Evolutionary conservation across 2,113 vertebrate species (phyloP).

Genomic region (sheep (Ovis aries)): ARS-UI_Ramb_v3.0 NC_056060.1:99517001-99517500

Average conservation of each 20-base stretch:
- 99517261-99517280: slow-evolving; percentile 40
- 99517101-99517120: not conserved
- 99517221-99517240: slow-evolving; percentile 22
- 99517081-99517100: not conserved
- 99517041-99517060: not conserved
- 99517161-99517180: not conserved
- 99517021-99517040: not conserved
- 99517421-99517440: slow-evolving; percentile 64
- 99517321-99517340: slow-evolving; percentile 52
- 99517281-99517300: slow-evolving; percentile 46
- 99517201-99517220: not conserved
- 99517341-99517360: slow-evolving; percentile 62
- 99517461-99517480: slow-evolving; percentile 68
- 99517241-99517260: slow-evolving; percentile 58
- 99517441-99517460: slow-evolving; percentile 57
- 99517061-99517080: not conserved
- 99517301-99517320: slow-evolving; percentile 56
- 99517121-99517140: not conserved
- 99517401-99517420: slow-evolving; percentile 70
- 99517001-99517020: not conserved
- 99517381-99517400: slow-evolving; percentile 59
- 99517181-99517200: slow-evolving; percentile 14
- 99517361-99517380: slow-evolving; percentile 56
- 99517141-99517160: not conserved
- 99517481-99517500: slow-evolving; percentile 51